Conservation (phyloP, 53 echinoderm and acorn worm genomes). For the Zoroaster sp. region DNA sequence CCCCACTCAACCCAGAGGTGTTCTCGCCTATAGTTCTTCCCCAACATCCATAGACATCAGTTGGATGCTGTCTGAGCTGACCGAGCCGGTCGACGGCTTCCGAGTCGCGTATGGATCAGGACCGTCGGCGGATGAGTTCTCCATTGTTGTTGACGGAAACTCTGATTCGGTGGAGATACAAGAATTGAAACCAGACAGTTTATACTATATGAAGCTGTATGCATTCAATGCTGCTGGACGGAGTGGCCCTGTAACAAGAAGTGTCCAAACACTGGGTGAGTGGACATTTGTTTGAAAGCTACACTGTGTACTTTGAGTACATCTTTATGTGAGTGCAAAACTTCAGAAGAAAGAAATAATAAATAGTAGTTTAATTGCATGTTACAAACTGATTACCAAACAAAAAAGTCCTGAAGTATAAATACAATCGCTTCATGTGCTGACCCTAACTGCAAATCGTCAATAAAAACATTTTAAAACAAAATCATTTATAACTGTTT, state of each 20-base stretch:
- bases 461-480: no score
- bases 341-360: not conserved
- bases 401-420: not conserved
- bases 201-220: constrained; percentile 27
- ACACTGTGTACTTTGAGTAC: not conserved
- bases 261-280: constrained; percentile 26
- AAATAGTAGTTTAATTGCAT: not conserved
- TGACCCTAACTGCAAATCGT: no score
- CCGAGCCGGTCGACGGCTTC: not conserved
- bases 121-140: not conserved
- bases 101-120: constrained; percentile 1
- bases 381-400: not conserved
- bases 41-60: constrained; percentile 4
- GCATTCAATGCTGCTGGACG: constrained; percentile 9
- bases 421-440: no score
- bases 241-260: not conserved
- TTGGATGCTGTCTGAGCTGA: not conserved
- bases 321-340: not conserved
- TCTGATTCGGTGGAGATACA: not conserved
- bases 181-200: constrained; percentile 9
- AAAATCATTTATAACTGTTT: no score
- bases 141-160: not conserved
- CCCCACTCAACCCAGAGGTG: not conserved
- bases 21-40: constrained; percentile 28
- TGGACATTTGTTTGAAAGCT: not conserved